Evolutionary conservation across 2,888 invertebrate species (phyloP).

Genomic region (Vandiemenella viatica): DNA sequence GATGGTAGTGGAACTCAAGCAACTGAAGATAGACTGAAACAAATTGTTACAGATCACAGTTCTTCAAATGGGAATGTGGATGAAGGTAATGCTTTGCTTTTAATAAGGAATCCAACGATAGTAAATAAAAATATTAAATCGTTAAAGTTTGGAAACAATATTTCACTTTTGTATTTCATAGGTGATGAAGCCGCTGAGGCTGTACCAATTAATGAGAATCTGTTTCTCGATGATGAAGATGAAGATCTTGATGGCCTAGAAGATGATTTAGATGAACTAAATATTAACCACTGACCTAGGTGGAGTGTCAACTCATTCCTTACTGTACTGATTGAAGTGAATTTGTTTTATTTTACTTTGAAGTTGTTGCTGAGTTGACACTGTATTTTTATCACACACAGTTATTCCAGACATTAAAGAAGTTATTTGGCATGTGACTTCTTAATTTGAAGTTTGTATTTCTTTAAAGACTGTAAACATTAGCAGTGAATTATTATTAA

Average conservation of each 20-base stretch:
- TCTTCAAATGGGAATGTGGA: conserved; percentile 9
- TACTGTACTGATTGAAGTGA: too few relatives aligned
- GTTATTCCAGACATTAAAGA: too few relatives aligned
- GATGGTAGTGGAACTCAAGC: conserved; percentile 54
- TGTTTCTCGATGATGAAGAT: conserved; percentile 69
- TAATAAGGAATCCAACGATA: neutral
- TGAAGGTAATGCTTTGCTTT: neutral
- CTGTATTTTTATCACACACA: too few relatives aligned
- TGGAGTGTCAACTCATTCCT: too few relatives aligned
- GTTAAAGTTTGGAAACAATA: too few relatives aligned
- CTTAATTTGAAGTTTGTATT: too few relatives aligned
- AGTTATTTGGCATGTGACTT: too few relatives aligned
- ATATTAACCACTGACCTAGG: neutral
- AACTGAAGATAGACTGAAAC: conserved; percentile 32
- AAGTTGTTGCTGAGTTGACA: too few relatives aligned
- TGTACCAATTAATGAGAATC: conserved; percentile 79
- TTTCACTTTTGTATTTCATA: neutral
- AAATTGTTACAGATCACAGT: conserved; percentile 4
- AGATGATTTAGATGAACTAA: conserved; percentile 35
- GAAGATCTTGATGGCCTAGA: conserved; percentile 68
- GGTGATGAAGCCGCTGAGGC: conserved; percentile 35
- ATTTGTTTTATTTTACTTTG: too few relatives aligned
- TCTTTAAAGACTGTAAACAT: too few relatives aligned
- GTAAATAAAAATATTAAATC: too few relatives aligned
- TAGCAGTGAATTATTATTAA: too few relatives aligned